Evolutionary conservation across 2,888 invertebrate species (phyloP).

Genomic region (Scelioninae gen. 1): DNA sequence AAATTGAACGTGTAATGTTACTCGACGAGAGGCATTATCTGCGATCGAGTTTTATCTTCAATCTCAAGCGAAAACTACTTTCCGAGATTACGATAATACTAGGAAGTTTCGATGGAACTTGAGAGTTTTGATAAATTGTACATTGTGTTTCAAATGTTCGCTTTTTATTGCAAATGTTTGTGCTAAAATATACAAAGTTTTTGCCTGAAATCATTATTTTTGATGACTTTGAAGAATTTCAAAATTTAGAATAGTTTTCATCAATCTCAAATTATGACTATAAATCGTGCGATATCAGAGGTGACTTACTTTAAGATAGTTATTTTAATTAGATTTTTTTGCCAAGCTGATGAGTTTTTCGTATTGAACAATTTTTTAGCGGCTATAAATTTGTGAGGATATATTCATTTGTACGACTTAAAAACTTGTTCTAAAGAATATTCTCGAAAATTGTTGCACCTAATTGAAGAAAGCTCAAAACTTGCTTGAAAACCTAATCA

Average conservation of each 20-base stretch:
- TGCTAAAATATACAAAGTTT: neutral
- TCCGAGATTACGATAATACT: constrained; percentile 49
- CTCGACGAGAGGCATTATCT: too few species aligned
- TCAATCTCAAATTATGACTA: neutral
- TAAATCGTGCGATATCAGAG: neutral
- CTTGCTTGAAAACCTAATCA: neutral
- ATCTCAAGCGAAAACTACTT: constrained; percentile 52
- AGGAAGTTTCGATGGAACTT: constrained; percentile 47
- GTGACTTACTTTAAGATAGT: neutral
- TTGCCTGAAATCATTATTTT: neutral
- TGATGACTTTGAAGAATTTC: neutral
- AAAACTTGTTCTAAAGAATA: constrained; percentile 19
- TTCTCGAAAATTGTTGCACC: constrained; percentile 7
- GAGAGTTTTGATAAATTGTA: constrained; percentile 31
- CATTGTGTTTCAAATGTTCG: constrained; percentile 10
- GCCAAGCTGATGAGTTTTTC: neutral
- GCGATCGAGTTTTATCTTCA: constrained; percentile 49
- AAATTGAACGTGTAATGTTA: constrained; percentile 15
- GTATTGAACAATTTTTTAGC: neutral
- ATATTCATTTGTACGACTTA: neutral
- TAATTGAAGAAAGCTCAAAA: constrained; percentile 15
- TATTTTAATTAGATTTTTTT: neutral
- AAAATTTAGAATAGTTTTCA: neutral
- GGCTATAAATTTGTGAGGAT: neutral
- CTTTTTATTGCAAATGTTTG: neutral